These are phyloP conservation scores for Pipistrellus pygmaeus DNA, from an alignment of 2,797 vertebrate species.

Conservation along the genomic window DNA sequence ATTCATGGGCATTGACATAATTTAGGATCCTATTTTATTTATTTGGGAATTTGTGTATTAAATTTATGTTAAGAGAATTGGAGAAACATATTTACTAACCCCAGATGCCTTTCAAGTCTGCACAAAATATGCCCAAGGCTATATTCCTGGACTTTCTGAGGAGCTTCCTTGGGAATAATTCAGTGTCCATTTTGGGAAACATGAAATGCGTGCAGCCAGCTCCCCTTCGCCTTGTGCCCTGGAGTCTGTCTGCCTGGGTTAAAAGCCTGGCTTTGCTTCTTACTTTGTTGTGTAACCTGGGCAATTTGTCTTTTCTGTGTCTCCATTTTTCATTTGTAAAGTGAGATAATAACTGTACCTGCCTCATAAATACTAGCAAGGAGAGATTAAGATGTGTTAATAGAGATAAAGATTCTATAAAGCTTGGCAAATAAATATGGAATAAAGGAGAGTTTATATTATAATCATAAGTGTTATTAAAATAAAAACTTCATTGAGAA, in stretches of 20 bases:
- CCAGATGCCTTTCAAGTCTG: not conserved
- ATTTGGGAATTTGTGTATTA: not conserved
- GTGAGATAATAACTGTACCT: not conserved
- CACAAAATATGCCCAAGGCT: not conserved
- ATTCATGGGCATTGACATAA: not conserved
- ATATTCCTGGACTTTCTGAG: not conserved
- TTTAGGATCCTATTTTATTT: not conserved
- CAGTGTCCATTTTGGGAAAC: not conserved
- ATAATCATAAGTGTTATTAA: not conserved
- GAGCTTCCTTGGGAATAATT: not conserved
- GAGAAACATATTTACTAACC: not conserved
- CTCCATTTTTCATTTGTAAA: not conserved
- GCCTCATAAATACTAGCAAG: not conserved
- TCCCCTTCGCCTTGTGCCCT: not conserved
- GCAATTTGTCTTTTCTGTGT: not conserved
- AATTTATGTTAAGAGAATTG: not conserved
- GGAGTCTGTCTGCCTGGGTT: not conserved
- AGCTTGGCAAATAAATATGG: not conserved
- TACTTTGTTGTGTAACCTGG: not conserved
- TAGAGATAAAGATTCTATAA: not conserved
- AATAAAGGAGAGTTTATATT: conserved; percentile 20
- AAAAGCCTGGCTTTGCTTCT: not conserved
- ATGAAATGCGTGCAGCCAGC: not conserved
- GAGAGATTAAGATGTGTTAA: not conserved
- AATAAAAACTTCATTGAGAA: not conserved